Evolutionary conservation across 1,140 invertebrate genomes (phyloP).

Genomic region (Drosophila azteca): DNA sequence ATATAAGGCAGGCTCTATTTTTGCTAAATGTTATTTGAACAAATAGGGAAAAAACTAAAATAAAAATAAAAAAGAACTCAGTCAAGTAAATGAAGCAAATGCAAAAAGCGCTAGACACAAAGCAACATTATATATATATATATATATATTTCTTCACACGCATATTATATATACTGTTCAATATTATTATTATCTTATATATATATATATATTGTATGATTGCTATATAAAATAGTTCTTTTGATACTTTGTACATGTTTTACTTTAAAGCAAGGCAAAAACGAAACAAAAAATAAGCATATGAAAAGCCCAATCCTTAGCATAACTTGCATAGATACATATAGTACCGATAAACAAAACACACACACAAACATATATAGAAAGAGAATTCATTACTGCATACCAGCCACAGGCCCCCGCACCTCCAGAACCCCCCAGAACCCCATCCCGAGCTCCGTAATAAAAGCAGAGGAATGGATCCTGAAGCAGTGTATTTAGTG

Average conservation of each 20-base stretch:
- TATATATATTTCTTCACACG: constrained; percentile 42
- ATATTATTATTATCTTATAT: constrained; percentile 79
- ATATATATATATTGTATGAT: constrained; percentile 61
- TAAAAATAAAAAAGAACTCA: constrained; percentile 14
- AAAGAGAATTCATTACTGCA: constrained; percentile 46
- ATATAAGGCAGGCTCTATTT: constrained; percentile 80
- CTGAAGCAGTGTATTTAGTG: constrained; percentile 50
- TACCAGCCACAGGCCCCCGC: constrained; percentile 14
- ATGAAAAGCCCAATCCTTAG: constrained; percentile 47
- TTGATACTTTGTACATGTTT: constrained; percentile 80
- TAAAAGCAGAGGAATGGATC: constrained; percentile 26
- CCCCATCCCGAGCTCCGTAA: neutral
- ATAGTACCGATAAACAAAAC: constrained; percentile 52
- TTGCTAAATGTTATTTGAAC: constrained; percentile 82
- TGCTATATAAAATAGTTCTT: constrained; percentile 78
- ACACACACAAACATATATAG: constrained; percentile 38
- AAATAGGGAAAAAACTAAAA: constrained; percentile 65
- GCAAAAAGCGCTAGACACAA: constrained; percentile 72
- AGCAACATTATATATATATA: constrained; percentile 53
- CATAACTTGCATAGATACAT: constrained; percentile 62
- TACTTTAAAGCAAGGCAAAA: constrained; percentile 65
- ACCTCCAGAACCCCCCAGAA: no score
- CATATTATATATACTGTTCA: constrained; percentile 67
- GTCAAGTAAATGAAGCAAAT: constrained; percentile 65
- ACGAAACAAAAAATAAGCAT: constrained; percentile 32